A percentile compares a stretch with the other conserved stretches of the same genome.
Evolutionary conservation across 2,888 invertebrate genomes (phyloP).

Genomic region (Ornithoptera alexandrae): DNA sequence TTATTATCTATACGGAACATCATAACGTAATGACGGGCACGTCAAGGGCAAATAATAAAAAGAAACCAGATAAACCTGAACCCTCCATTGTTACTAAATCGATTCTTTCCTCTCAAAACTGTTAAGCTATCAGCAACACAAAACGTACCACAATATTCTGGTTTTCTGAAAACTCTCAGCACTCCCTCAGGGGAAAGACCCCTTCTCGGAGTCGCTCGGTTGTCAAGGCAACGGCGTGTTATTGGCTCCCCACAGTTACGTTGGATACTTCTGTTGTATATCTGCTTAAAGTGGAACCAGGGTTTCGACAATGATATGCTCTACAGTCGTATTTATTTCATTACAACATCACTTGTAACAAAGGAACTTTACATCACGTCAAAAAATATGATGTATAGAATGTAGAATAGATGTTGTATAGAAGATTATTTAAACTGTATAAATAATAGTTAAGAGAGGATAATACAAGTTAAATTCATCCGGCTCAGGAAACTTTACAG

Average conservation of each 20-base stretch:
- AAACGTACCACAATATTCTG: slow-evolving; percentile 60
- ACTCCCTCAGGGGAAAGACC: slow-evolving; percentile 56
- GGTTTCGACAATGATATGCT: slow-evolving; percentile 41
- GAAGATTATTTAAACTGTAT: no score
- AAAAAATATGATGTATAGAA: not conserved
- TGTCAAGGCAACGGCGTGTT: slow-evolving; percentile 69
- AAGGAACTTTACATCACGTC: not conserved
- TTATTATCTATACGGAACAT: slow-evolving; percentile 23
- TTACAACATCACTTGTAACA: slow-evolving; percentile 21
- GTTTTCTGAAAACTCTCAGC: slow-evolving; percentile 58
- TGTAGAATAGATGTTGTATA: no score
- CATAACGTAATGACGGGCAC: slow-evolving; percentile 22
- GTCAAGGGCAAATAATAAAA: slow-evolving; percentile 29
- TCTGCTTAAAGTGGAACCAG: slow-evolving; percentile 42
- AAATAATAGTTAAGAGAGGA: no score
- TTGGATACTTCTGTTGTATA: slow-evolving; percentile 48
- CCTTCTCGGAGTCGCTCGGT: slow-evolving; percentile 61
- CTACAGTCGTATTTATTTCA: slow-evolving; percentile 32
- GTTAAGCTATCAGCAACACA: slow-evolving; percentile 38
- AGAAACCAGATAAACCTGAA: slow-evolving; percentile 15
- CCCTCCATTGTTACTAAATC: slow-evolving; percentile 17
- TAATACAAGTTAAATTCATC: no score
- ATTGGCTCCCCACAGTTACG: slow-evolving; percentile 70
- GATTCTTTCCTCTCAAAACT: slow-evolving; percentile 18
- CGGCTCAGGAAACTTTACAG: no score